Conservation (phyloP, 2,888 invertebrate species). For the Rhyacophila evoluta region DNA sequence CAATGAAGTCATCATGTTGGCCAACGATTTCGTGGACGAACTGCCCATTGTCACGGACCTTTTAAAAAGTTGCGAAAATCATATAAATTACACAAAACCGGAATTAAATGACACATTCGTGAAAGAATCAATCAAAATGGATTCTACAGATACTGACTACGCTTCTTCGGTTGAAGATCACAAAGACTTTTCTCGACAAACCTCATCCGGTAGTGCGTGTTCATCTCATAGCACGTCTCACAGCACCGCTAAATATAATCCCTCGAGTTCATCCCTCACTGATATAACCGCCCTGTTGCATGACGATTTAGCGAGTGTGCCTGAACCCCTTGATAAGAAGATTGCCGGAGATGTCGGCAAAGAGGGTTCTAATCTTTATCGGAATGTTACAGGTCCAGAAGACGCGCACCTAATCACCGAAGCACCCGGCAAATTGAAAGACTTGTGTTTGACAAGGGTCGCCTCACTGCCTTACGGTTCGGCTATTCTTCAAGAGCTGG, state of each 20-base stretch:
- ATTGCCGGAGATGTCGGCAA: slow-evolving; percentile 36
- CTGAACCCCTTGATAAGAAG: slow-evolving; percentile 58
- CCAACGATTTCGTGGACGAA: slow-evolving; percentile 53
- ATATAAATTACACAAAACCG: not conserved
- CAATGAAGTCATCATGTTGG: slow-evolving; percentile 52
- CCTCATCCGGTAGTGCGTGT: slow-evolving; percentile 73
- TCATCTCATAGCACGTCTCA: slow-evolving; percentile 73
- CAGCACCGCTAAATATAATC: slow-evolving; percentile 78
- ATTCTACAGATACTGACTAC: slow-evolving; percentile 1
- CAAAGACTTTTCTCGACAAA: slow-evolving; percentile 64
- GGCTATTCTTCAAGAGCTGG: slow-evolving; percentile 77
- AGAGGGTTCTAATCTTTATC: slow-evolving; percentile 64
- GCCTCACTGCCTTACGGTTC: slow-evolving; percentile 77
- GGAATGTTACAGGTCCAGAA: slow-evolving; percentile 62
- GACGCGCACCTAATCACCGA: slow-evolving; percentile 33
- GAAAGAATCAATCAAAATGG: not conserved
- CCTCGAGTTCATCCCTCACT: slow-evolving; percentile 71
- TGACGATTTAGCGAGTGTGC: slow-evolving; percentile 59
- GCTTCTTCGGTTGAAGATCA: slow-evolving; percentile 44
- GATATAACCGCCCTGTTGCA: slow-evolving; percentile 72
- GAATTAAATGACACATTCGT: not conserved
- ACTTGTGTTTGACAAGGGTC: slow-evolving; percentile 75
- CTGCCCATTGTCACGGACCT: slow-evolving; percentile 48
- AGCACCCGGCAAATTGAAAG: slow-evolving; percentile 64
- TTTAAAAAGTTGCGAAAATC: slow-evolving; percentile 30